Percentiles rank a stretch among this genome's conserved stretches.
These are phyloP conservation scores for Ctenicera cuprea DNA, from an alignment of 2,888 invertebrate species.

Conservation along the genomic window DNA sequence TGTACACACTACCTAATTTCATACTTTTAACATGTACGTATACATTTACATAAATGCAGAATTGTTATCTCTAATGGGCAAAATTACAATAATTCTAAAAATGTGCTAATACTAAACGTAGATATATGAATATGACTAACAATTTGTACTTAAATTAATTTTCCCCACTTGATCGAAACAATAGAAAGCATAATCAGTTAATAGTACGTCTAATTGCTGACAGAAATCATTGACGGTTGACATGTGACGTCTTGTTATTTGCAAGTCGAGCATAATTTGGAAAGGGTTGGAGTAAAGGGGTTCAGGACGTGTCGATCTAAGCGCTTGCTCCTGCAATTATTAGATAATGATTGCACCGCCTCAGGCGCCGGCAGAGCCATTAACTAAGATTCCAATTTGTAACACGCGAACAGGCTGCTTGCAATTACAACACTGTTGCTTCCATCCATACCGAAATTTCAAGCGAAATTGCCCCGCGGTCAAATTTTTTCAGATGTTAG, in stretches of 20 bases:
- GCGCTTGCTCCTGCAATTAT: slow-evolving; percentile 50
- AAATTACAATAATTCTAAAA: too few species aligned
- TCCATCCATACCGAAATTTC: slow-evolving; percentile 20
- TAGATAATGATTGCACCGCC: slow-evolving; percentile 57
- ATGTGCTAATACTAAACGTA: too few species aligned
- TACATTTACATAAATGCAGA: too few species aligned
- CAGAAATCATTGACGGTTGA: slow-evolving; percentile 9
- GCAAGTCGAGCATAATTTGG: slow-evolving; percentile 11
- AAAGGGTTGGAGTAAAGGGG: slow-evolving; percentile 9
- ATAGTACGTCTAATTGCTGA: background rate
- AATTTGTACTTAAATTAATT: too few species aligned
- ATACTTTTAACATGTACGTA: too few species aligned
- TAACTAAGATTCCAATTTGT: slow-evolving; percentile 58
- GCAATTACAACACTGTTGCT: slow-evolving; percentile 52
- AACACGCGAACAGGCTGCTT: slow-evolving; percentile 55
- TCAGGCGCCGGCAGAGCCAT: slow-evolving; percentile 53
- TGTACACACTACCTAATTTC: too few species aligned
- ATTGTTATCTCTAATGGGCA: too few species aligned
- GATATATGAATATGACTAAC: too few species aligned
- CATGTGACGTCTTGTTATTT: slow-evolving; percentile 14
- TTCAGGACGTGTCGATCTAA: slow-evolving; percentile 24
- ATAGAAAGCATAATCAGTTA: too few species aligned
- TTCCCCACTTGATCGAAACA: too few species aligned
- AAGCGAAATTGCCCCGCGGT: background rate
- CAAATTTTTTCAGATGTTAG: background rate